Percentiles rank a stretch among this genome's conserved stretches.
These are phyloP conservation scores for Drosophila crucigera DNA, from an alignment of 2,888 invertebrate genomes.

Conservation along the genomic window DNA sequence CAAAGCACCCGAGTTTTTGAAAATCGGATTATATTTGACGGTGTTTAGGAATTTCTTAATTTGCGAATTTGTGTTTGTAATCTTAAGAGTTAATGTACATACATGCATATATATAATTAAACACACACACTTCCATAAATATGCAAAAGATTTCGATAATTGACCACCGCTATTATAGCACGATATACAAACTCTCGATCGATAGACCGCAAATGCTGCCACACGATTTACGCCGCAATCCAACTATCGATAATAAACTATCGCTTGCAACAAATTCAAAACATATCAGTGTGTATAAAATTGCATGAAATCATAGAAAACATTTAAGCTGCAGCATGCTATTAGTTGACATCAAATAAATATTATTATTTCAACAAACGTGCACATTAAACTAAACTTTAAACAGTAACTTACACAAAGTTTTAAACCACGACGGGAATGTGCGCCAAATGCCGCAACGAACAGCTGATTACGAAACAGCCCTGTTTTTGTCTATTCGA, in stretches of 20 bases:
- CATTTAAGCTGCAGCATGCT: background rate
- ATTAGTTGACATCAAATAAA: background rate
- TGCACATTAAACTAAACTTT: background rate
- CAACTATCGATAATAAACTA: background rate
- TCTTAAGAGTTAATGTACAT: too few relatives aligned
- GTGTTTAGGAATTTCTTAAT: too few relatives aligned
- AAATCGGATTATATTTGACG: too few relatives aligned
- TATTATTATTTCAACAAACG: background rate
- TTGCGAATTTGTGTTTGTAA: too few relatives aligned
- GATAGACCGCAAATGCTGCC: background rate
- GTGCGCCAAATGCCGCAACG: conserved; percentile 3
- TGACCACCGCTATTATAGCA: background rate
- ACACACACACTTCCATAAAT: background rate
- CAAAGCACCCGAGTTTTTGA: too few relatives aligned
- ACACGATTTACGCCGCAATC: background rate
- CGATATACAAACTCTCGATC: background rate
- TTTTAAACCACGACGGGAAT: background rate
- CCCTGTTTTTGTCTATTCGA: conserved; percentile 14
- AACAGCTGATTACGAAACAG: conserved; percentile 18
- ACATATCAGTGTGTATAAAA: background rate
- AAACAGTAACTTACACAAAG: background rate
- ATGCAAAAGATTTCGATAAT: background rate
- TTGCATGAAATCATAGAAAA: background rate
- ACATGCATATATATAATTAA: too few relatives aligned
- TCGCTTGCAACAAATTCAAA: background rate